phyloP scores from a whole-genome alignment of 1,140 invertebrate genomes.

The Reticulitermes speratus region DNA sequence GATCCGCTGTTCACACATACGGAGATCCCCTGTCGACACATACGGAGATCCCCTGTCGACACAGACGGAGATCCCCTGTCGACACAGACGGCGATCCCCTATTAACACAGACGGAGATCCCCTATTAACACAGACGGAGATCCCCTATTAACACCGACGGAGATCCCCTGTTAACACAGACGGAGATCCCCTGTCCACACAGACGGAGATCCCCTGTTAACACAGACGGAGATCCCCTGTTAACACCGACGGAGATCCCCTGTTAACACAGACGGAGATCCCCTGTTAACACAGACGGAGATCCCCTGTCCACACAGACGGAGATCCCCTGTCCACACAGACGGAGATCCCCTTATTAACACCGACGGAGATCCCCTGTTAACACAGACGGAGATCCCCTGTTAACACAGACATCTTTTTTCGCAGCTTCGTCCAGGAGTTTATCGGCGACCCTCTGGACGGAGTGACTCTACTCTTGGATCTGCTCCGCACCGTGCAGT shows the following conservation, averaged over 20 bases:
- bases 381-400: not conserved
- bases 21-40: too few species aligned
- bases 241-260: not conserved
- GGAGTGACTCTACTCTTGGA: constrained; percentile 63
- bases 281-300: not conserved
- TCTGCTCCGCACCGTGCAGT: constrained; percentile 73
- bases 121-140: not conserved
- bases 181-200: too few species aligned
- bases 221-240: not conserved
- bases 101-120: not conserved
- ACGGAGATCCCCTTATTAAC: too few species aligned
- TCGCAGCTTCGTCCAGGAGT: constrained; percentile 83
- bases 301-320: not conserved
- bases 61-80: not conserved
- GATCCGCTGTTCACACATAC: not conserved
- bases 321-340: not conserved
- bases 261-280: not conserved
- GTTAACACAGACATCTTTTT: not conserved
- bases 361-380: too few species aligned
- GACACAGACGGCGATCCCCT: not conserved
- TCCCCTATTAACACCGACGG: too few species aligned
- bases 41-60: too few species aligned
- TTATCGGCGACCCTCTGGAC: constrained; percentile 77
- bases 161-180: not conserved
- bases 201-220: not conserved